phyloP scores from a whole-genome alignment of 2,797 vertebrate species.

The Alectoris magna region DNA sequence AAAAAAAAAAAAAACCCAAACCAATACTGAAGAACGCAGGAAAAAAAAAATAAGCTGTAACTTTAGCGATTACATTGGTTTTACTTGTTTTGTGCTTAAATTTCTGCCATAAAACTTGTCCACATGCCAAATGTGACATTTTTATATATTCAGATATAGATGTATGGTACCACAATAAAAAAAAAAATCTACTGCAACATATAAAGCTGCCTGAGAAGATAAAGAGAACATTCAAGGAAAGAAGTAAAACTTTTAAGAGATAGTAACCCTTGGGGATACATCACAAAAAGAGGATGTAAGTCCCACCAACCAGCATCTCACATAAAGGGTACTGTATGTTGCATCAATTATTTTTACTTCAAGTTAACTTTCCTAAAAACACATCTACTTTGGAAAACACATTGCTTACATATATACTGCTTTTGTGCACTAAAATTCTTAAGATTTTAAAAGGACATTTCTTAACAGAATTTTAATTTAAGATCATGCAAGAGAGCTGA shows the following conservation, averaged over 20 bases:
- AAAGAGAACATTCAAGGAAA: not conserved
- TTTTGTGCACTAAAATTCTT: not conserved
- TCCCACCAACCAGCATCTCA: not conserved
- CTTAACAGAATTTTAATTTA: constrained; percentile 30
- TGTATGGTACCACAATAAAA: not conserved
- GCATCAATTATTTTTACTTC: not conserved
- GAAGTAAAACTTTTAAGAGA: not conserved
- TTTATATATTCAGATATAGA: not conserved
- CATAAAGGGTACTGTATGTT: not conserved
- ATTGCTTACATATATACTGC: not conserved
- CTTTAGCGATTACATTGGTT: not conserved
- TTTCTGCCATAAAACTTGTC: not conserved
- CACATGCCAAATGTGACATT: not conserved
- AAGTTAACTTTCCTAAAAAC: not conserved
- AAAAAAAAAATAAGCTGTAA: not conserved
- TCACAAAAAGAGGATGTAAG: not conserved
- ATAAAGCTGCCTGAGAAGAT: not conserved
- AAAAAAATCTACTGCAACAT: not conserved
- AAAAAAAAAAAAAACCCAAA: too few species aligned
- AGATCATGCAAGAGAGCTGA: not conserved
- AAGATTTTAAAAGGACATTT: not conserved
- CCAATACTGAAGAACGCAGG: not conserved
- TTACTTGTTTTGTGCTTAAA: not conserved
- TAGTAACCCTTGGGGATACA: not conserved
- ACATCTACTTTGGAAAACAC: accelerated